A percentile compares a stretch with the other conserved stretches of the same genome.
phyloP scores from a whole-genome alignment of 1,140 invertebrate genomes.

The Macrosteles quadrilineatus region DNA sequence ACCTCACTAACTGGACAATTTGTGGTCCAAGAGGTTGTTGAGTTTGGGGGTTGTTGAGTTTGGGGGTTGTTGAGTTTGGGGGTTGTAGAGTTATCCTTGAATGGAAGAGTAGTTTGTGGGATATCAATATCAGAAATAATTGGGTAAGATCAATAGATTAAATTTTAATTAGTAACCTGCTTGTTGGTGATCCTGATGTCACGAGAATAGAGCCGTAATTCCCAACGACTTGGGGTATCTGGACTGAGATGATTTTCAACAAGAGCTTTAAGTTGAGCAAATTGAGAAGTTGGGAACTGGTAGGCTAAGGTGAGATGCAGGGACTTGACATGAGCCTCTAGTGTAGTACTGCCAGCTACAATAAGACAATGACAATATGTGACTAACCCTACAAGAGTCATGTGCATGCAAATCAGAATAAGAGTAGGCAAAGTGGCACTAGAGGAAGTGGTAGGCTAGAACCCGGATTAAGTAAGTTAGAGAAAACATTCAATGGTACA shows the following conservation, averaged over 20 bases:
- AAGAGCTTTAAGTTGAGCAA: constrained; percentile 68
- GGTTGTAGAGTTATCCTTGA: too few relatives aligned
- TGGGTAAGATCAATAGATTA: too few relatives aligned
- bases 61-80: too few relatives aligned
- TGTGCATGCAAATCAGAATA: constrained; percentile 7
- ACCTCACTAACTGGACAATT: too few relatives aligned
- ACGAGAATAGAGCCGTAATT: constrained; percentile 81
- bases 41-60: too few relatives aligned
- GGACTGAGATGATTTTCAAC: constrained; percentile 68
- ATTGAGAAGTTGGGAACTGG: constrained; percentile 75
- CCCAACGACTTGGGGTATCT: constrained; percentile 70
- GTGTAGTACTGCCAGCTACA: constrained; percentile 58
- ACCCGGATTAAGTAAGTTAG: too few relatives aligned
- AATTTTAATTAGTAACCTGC: constrained; percentile 70
- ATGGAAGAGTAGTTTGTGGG: too few relatives aligned
- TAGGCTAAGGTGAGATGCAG: constrained; percentile 87
- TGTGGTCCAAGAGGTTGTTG: too few relatives aligned
- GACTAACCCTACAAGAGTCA: constrained; percentile 2
- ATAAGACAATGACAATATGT: constrained; percentile 5
- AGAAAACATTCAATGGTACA: too few relatives aligned
- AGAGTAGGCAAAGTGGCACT: background rate
- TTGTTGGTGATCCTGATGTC: constrained; percentile 72
- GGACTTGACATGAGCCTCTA: constrained; percentile 79
- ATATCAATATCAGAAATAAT: too few relatives aligned
- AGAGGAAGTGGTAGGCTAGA: too few relatives aligned